A percentile compares a stretch with the other conserved stretches of the same genome.
phyloP scores from a whole-genome alignment of 2,113 vertebrate species.

The Baryphthengus martii region DNA sequence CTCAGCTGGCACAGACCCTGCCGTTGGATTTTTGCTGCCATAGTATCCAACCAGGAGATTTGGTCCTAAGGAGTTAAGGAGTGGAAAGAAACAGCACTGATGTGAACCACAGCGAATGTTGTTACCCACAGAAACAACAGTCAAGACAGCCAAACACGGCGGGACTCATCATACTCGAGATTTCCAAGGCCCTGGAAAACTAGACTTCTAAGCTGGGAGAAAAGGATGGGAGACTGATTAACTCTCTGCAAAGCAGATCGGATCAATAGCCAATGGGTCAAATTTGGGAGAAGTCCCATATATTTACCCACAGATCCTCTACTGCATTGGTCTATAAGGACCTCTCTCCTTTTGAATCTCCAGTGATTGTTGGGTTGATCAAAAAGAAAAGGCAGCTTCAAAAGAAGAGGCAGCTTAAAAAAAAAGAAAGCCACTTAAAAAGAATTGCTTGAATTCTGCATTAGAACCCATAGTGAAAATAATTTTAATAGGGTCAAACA shows the following conservation, averaged over 20 bases:
- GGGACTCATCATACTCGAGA: neutral
- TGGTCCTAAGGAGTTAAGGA: neutral
- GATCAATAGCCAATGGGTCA: no score
- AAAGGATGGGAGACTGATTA: neutral
- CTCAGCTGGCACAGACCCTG: neutral
- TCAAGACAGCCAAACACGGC: neutral
- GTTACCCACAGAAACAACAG: neutral
- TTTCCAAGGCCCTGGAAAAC: neutral
- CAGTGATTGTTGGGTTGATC: neutral
- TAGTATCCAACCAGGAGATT: neutral
- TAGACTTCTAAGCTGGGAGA: neutral
- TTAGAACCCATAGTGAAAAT: neutral
- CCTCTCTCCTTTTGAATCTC: no score
- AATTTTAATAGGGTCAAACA: neutral
- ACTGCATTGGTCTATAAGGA: no score
- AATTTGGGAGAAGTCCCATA: no score
- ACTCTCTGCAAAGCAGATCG: no score
- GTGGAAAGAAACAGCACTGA: neutral
- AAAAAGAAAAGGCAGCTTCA: no score
- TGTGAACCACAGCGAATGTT: neutral
- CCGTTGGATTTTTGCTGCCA: neutral
- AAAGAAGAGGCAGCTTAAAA: no score
- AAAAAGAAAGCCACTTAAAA: no score
- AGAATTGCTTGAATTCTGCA: no score
- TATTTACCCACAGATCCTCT: no score